These are phyloP conservation scores for Pomatorhinus ruficollis DNA, from an alignment of 2,113 vertebrate genomes.

Conservation along the genomic window DNA sequence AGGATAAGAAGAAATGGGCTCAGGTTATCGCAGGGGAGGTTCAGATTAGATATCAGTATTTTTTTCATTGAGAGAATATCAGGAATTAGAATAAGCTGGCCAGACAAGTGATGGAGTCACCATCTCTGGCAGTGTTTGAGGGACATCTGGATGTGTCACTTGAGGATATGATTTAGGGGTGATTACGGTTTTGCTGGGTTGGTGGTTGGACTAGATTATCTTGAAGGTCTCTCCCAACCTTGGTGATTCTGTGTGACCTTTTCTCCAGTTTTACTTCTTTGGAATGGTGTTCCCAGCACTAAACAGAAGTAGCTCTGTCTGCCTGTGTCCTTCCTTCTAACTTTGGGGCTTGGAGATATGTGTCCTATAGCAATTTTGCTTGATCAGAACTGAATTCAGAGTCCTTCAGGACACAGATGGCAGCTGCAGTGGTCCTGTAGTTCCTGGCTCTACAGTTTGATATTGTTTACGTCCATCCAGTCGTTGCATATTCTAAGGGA, in stretches of 20 bases:
- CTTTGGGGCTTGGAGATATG: not conserved
- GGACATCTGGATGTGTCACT: not conserved
- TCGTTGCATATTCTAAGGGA: not conserved
- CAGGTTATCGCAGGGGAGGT: not conserved
- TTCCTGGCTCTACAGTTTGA: not conserved
- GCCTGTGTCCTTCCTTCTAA: not conserved
- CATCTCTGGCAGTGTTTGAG: accelerated
- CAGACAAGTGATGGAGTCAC: not conserved
- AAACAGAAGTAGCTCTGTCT: not conserved
- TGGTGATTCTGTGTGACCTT: not conserved
- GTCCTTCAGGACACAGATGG: not conserved
- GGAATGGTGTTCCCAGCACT: not conserved
- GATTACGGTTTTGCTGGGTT: not conserved
- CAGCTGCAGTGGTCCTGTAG: not conserved
- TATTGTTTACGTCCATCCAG: not conserved
- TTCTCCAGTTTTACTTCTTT: not conserved
- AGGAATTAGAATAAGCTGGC: not conserved
- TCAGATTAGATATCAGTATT: not conserved
- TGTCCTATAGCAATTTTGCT: not conserved
- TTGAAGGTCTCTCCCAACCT: not conserved
- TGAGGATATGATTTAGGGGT: not conserved
- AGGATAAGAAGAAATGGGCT: not conserved
- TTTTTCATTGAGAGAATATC: not conserved
- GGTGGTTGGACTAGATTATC: not conserved
- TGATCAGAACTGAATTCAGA: not conserved